These are phyloP conservation scores for Candidula unifasciata DNA, from an alignment of 2,888 invertebrate genomes.

Conservation along the genomic window DNA sequence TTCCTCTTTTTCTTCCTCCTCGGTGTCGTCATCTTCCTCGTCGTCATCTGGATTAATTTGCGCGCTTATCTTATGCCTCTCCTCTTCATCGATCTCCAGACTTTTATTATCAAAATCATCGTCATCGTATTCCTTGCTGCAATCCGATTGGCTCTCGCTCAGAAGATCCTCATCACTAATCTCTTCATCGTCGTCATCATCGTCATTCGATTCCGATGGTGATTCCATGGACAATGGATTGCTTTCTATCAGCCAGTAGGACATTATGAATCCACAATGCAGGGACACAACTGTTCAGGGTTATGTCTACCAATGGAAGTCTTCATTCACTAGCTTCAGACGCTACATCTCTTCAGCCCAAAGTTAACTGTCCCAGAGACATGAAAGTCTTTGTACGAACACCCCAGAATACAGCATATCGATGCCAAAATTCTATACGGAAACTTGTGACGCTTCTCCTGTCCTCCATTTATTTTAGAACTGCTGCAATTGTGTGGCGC, in stretches of 20 bases:
- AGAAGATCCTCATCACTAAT: constrained; percentile 7
- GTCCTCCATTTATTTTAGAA: too few species aligned
- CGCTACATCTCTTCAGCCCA: neutral
- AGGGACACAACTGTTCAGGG: neutral
- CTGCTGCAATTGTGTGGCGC: too few species aligned
- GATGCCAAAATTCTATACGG: too few species aligned
- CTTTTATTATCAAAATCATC: constrained; percentile 48
- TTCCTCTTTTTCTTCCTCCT: constrained; percentile 53
- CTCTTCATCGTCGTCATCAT: constrained; percentile 15
- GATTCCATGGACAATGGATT: neutral
- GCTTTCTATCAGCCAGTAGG: constrained; percentile 27
- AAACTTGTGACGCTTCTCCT: too few species aligned
- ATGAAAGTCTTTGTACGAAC: too few species aligned
- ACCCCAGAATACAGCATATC: too few species aligned
- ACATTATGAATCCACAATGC: constrained; percentile 25
- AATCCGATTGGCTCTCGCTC: constrained; percentile 19
- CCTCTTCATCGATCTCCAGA: constrained; percentile 50
- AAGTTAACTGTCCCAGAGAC: too few species aligned
- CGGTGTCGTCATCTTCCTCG: neutral
- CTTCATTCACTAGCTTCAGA: neutral
- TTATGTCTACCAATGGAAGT: neutral
- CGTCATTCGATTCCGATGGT: neutral
- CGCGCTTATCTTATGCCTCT: constrained; percentile 47
- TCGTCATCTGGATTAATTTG: constrained; percentile 42
- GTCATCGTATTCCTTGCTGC: constrained; percentile 37